Percentiles rank a stretch among this genome's conserved stretches.
Evolutionary conservation across 2,888 invertebrate species (phyloP).

Genomic region (Brenthis hecate): DNA sequence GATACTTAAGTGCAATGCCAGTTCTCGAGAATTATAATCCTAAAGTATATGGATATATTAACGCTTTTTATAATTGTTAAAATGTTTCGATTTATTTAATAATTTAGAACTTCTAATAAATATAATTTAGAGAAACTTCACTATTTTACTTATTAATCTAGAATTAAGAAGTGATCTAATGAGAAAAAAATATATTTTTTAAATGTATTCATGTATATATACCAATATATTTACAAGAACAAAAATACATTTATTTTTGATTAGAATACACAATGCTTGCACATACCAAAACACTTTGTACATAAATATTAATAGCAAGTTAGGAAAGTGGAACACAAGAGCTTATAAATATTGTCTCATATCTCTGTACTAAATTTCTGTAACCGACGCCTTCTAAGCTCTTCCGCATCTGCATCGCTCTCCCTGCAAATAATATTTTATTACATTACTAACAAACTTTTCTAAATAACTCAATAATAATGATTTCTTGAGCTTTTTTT

Average conservation of each 20-base stretch:
- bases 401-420: conserved; percentile 82
- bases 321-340: conserved; percentile 62
- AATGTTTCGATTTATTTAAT: conserved; percentile 34
- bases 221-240: conserved; percentile 80
- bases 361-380: conserved; percentile 85
- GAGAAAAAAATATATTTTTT: conserved; percentile 54
- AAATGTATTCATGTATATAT: conserved; percentile 79
- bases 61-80: conserved; percentile 90
- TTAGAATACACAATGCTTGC: conserved; percentile 78
- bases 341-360: conserved; percentile 58
- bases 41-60: conserved; percentile 88
- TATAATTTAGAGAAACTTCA: conserved; percentile 30
- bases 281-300: conserved; percentile 77
- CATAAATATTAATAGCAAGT: conserved; percentile 69
- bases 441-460: not conserved
- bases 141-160: conserved; percentile 38
- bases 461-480: no score
- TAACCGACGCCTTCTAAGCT: conserved; percentile 89
- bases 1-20: conserved; percentile 85
- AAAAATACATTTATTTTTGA: conserved; percentile 76
- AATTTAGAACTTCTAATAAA: conserved; percentile 37
- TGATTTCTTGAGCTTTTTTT: no score
- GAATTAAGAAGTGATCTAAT: conserved; percentile 37
- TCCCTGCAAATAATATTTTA: conserved; percentile 53
- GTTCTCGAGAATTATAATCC: conserved; percentile 88